These are phyloP conservation scores for Gallinago stenura DNA, from an alignment of 2,797 vertebrate genomes.

Conservation along the genomic window DNA sequence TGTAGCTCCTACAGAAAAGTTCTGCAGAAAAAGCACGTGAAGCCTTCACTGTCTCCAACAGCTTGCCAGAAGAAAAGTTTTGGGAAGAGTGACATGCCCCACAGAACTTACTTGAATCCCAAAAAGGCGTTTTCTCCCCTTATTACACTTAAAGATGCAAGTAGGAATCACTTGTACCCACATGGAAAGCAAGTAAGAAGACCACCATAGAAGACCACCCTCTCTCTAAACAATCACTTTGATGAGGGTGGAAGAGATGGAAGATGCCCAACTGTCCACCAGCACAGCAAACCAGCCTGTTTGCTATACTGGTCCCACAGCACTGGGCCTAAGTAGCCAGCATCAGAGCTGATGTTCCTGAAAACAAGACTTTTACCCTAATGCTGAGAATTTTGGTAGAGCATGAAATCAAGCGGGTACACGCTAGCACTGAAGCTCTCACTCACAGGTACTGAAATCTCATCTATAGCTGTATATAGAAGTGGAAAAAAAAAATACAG, in stretches of 20 bases:
- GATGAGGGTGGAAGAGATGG: neutral
- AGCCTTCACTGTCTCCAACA: neutral
- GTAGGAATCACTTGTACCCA: neutral
- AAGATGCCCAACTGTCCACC: neutral
- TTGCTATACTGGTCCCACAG: neutral
- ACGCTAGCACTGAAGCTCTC: neutral
- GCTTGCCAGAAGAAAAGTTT: neutral
- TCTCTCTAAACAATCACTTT: neutral
- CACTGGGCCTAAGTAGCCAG: neutral
- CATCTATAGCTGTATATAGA: neutral
- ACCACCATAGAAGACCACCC: neutral
- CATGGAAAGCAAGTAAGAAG: neutral
- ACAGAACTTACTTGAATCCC: neutral
- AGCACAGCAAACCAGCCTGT: neutral
- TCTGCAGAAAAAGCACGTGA: rapidly evolving
- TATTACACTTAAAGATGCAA: neutral
- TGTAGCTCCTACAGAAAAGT: neutral
- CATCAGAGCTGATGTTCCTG: neutral
- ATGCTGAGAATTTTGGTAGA: neutral
- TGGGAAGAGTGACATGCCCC: neutral
- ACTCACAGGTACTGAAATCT: neutral
- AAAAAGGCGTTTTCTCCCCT: neutral
- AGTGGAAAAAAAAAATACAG: neutral
- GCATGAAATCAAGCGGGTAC: neutral
- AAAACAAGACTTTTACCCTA: neutral